Conservation (phyloP, 2,113 vertebrate species). For the Xyrauchen texanus region DNA sequence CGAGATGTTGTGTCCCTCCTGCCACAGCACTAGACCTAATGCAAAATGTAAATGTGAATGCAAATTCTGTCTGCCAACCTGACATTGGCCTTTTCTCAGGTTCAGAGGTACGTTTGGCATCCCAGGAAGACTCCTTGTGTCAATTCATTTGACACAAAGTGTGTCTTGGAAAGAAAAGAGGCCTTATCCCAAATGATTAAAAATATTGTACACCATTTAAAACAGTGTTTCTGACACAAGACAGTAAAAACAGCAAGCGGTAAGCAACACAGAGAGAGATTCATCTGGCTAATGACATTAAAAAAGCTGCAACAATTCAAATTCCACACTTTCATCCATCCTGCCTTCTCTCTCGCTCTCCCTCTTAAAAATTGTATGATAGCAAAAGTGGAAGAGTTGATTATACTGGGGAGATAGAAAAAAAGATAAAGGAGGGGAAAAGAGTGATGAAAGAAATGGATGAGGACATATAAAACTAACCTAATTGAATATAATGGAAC, state of each 20-base stretch:
- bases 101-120: too few relatives aligned
- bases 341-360: background rate
- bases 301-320: background rate
- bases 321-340: background rate
- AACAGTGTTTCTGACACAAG: background rate
- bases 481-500: background rate
- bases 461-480: background rate
- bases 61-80: too few relatives aligned
- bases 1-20: too few relatives aligned
- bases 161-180: too few relatives aligned
- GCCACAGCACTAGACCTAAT: too few relatives aligned
- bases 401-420: background rate
- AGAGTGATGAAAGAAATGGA: conserved; percentile 1
- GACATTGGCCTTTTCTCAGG: too few relatives aligned
- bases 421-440: conserved; percentile 7
- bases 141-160: too few relatives aligned
- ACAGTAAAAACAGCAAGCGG: background rate
- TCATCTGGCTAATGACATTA: background rate
- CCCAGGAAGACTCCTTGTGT: too few relatives aligned
- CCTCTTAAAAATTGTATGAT: background rate
- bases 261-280: background rate
- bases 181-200: too few relatives aligned
- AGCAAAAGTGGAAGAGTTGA: too few relatives aligned
- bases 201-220: too few relatives aligned
- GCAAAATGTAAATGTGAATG: too few relatives aligned